A percentile compares a stretch with the other conserved stretches of the same genome.
Conservation (phyloP, 2,797 vertebrate genomes). For the Coilia nasus region DNA sequence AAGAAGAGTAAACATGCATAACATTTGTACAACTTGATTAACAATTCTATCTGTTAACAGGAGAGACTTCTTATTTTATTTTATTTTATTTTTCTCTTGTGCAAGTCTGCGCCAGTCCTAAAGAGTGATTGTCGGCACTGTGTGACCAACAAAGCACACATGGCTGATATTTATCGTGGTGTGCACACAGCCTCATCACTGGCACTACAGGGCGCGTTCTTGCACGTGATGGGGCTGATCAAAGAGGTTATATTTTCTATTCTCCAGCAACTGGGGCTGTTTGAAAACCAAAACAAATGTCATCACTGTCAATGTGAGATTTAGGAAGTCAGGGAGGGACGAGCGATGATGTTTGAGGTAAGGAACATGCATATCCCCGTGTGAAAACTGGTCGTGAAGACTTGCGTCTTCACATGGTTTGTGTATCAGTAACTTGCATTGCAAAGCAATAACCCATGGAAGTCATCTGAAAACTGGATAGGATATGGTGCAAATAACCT, state of each 20-base stretch:
- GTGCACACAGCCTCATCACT: slow-evolving; percentile 35
- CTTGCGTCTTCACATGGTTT: not conserved
- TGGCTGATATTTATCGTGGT: slow-evolving; percentile 43
- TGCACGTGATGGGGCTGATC: slow-evolving; percentile 33
- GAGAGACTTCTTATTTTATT: not conserved
- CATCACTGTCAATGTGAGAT: slow-evolving; percentile 40
- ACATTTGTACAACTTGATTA: not conserved
- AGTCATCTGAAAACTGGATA: not conserved
- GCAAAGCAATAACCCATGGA: too few relatives aligned
- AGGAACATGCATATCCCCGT: not conserved
- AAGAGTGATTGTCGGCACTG: slow-evolving; percentile 42
- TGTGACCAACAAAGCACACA: slow-evolving; percentile 39
- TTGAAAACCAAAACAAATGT: slow-evolving; percentile 45
- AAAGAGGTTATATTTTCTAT: slow-evolving; percentile 28
- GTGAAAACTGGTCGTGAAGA: not conserved
- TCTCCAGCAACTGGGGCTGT: slow-evolving; percentile 29
- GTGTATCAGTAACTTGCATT: not conserved
- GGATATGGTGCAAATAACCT: not conserved
- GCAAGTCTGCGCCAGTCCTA: slow-evolving; percentile 15
- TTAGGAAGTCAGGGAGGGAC: not conserved
- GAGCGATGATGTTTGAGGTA: not conserved
- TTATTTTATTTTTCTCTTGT: not conserved
- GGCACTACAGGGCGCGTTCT: slow-evolving; percentile 33
- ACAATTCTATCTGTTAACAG: not conserved
- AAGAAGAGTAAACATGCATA: not conserved